Evolutionary conservation across 2,888 invertebrate species (phyloP), one percentile per base, ranked within the genome.

Genomic region (Tenthredo scrophulariae): DNA sequence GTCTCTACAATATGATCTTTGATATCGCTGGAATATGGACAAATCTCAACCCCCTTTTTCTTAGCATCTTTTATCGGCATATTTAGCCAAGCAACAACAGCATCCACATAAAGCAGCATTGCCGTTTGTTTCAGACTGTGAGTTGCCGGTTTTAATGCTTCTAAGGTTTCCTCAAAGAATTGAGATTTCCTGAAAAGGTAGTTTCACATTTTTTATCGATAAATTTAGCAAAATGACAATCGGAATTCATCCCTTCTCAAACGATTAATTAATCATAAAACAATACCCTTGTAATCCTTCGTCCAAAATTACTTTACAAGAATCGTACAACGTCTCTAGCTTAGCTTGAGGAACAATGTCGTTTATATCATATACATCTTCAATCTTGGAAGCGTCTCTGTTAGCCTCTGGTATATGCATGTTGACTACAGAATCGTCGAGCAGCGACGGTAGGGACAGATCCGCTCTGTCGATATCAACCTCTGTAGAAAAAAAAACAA

Each of bases 331-430:
- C 0, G 89, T 87, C 85, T 91, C 87, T 40, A 93, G 85, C 86
- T 91, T 89, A 65, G 88, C 87, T 58, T 89, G 87, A 2, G 93
- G 91, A 79, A 93, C 87, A 84, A 93, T 92, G 83, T 93, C 92
- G 77, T 92, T 85, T 29, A 92, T 5, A 77, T 92, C 89, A 84
- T 93, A 93, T 82, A 93, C 91, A 77, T 93, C 91, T 77, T 88
- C 86, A 5, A 89, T 87, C 72, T 85, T 85, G n/a, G 26, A 82
- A 18, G 93, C 93, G 2, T 92, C 88, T 87, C 91, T 91, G 84
- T 93, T 92, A 80, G 92, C 92, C 0, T 84, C 75, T 7, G 92
- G 92, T 62, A 93, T 62, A 85, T 86, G 54, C 18, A 84, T 79
- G 26, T 87, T 87, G 4, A 86, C 74, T 6, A 86, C 84, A 37